Base-by-base conservation (phyloP, 2,113 vertebrate genomes). In the Pica pica region DNA sequence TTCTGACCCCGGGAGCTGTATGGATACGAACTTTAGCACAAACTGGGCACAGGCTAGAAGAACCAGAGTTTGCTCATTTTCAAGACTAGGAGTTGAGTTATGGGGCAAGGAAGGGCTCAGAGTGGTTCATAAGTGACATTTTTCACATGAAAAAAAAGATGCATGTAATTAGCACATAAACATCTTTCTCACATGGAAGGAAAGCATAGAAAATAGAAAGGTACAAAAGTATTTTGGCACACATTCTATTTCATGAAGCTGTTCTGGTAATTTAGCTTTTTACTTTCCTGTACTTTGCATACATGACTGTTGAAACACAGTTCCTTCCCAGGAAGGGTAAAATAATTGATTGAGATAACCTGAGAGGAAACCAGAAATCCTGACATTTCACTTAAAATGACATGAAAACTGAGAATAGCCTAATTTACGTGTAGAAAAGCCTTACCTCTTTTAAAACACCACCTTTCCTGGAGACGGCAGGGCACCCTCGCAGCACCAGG, bases 401-500 rank as follows among this genome's bases (percentile, higher is more conserved):
- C 35, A 37, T 3, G 4, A 60, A 75, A 64, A 55, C 10, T 33
- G n/a, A 87, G 33, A 30, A 30, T 24, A 57, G n/a, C 33, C 39
- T 41, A 33, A 73, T 64, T 80, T 11, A 26, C 6, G 7, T 9
- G 8, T 13, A 18, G 26, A 65, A 89, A 77, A 89, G 11, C n/a
- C 31, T 65, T 46, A 16, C 5, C 14, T 27, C 13, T 73, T 61
- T 56, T 65, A 26, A 12, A 50, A 61, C 37, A 18, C 1, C 3
- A 0, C 47, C 42, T n/a, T 77, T 55, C 28, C 27, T 0, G 0
- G 35, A 50, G 61, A 37, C 44, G 53, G 30, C 5, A 0, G 1
- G 42, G 28, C 31, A 74, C 14, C 4, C 23, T 33, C 3, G 3
- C 21, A 49, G 46, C 78, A 33, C 16, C 0, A 0, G 28, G 10